Evolutionary conservation across 2,113 vertebrate species (phyloP).

Genomic region (Cisticola juncidis): DNA sequence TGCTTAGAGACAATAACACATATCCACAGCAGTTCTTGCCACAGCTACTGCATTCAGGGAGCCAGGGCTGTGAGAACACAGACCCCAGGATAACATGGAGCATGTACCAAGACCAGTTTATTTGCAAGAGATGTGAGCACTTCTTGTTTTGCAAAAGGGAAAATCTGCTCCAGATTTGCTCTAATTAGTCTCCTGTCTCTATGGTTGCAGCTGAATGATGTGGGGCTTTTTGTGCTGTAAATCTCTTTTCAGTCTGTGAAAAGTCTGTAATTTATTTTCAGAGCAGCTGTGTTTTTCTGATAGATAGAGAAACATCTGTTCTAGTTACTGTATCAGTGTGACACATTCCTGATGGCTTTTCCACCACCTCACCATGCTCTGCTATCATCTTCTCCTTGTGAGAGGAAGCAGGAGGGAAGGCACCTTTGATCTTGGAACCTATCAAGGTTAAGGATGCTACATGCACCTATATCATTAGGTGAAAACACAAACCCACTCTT

Average conservation of each 20-base stretch:
- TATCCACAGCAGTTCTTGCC: neutral
- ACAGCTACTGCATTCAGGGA: neutral
- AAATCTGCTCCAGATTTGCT: slow-evolving; percentile 36
- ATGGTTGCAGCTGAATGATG: neutral
- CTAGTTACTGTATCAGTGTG: neutral
- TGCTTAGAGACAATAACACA: neutral
- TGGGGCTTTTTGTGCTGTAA: neutral
- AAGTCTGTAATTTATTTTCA: slow-evolving; percentile 35
- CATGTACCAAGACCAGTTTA: neutral
- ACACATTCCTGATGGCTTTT: neutral
- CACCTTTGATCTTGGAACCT: neutral
- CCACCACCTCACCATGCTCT: neutral
- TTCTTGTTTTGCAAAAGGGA: slow-evolving; percentile 7
- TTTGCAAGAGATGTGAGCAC: neutral
- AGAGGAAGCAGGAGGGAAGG: neutral
- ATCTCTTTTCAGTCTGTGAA: slow-evolving; percentile 24
- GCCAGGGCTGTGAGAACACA: neutral
- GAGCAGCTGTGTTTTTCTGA: slow-evolving; percentile 47
- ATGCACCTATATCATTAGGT: neutral
- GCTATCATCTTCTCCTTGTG: neutral
- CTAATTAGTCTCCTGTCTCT: slow-evolving; percentile 42
- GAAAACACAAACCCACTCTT: neutral
- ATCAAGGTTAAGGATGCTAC: neutral
- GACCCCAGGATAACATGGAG: neutral
- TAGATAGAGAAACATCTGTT: slow-evolving; percentile 1